Percentiles rank a stretch among this genome's conserved stretches.
Conservation (phyloP, 2,113 vertebrate genomes). For the Pteruthius melanotis region DNA sequence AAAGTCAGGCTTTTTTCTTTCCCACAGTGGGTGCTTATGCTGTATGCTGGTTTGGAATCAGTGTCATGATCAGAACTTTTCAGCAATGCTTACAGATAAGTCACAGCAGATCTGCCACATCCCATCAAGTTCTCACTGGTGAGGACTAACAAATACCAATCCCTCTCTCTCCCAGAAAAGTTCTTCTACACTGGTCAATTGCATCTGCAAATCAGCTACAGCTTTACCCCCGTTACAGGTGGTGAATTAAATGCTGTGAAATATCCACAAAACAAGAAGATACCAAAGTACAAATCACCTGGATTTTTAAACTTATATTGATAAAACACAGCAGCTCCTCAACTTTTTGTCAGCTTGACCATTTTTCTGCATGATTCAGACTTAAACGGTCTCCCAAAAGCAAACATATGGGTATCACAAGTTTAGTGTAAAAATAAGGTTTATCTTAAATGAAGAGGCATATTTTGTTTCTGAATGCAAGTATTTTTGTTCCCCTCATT, state of each 20-base stretch:
- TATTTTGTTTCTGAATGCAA: not conserved
- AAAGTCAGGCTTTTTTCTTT: not conserved
- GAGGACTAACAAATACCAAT: not conserved
- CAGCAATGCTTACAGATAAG: not conserved
- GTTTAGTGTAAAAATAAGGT: fast-evolving
- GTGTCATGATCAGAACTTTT: not conserved
- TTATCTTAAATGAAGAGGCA: not conserved
- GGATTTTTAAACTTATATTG: not conserved
- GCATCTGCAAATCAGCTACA: not conserved
- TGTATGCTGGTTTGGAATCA: not conserved
- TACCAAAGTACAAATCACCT: not conserved
- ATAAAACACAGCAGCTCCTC: not conserved
- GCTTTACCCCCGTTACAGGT: not conserved
- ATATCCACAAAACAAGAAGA: not conserved
- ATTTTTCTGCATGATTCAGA: not conserved
- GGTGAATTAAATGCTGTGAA: not conserved
- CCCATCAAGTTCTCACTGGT: not conserved
- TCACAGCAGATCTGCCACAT: not conserved
- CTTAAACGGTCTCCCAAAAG: not conserved
- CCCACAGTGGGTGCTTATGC: not conserved
- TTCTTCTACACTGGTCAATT: not conserved
- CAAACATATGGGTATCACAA: not conserved
- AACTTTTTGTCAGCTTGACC: not conserved
- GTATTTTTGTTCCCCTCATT: not conserved
- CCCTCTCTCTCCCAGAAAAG: not conserved